phyloP scores from a whole-genome alignment of 2,888 invertebrate species.

The Yponomeuta sedellus region DNA sequence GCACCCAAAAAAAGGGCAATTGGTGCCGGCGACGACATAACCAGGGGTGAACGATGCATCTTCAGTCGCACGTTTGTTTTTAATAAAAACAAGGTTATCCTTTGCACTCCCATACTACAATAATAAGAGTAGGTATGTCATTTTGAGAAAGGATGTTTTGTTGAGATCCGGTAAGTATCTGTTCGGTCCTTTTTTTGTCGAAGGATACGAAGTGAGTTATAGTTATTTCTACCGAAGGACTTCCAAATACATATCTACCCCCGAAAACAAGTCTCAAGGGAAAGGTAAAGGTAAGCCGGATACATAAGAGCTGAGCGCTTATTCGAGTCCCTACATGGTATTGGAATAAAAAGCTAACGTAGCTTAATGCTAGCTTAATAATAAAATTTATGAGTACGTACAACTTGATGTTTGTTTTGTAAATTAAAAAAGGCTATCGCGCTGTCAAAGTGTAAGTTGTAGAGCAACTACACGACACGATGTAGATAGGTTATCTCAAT shows the following conservation, averaged over 20 bases:
- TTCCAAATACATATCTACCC: background rate
- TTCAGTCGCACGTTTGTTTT: conserved; percentile 33
- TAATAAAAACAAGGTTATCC: conserved; percentile 25
- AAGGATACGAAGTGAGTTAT: conserved; percentile 1
- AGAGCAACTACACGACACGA: background rate
- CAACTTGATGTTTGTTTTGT: no score
- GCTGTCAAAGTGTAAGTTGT: background rate
- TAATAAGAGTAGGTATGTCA: background rate
- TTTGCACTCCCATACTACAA: background rate
- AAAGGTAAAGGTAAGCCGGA: conserved; percentile 14
- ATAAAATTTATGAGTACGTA: no score
- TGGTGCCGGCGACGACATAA: conserved; percentile 19
- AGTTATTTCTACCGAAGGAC: conserved; percentile 12
- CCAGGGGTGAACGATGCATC: conserved; percentile 25
- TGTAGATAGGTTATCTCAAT: background rate
- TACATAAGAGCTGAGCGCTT: background rate
- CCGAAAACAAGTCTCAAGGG: conserved; percentile 5
- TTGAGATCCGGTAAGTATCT: conserved; percentile 18
- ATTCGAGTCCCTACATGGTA: background rate
- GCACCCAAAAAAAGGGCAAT: conserved; percentile 1
- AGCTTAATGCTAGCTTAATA: no score
- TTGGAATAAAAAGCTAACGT: no score
- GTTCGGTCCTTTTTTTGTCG: background rate
- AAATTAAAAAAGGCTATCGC: no score
- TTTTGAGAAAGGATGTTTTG: conserved; percentile 24